phyloP scores from a whole-genome alignment of 2,888 invertebrate species.

The Megalurothrips usitatus region DNA sequence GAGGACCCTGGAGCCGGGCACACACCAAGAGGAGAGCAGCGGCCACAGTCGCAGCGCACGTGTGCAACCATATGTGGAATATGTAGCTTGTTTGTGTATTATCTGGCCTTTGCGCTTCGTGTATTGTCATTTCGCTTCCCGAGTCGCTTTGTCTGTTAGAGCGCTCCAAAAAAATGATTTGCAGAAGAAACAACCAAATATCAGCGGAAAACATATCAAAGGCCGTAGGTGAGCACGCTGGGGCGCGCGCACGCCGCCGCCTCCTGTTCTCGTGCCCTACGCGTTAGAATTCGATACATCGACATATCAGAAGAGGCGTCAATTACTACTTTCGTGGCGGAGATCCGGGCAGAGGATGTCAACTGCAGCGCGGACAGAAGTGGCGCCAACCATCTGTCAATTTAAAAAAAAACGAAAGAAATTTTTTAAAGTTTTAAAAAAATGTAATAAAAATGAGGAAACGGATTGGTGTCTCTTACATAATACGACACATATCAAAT shows the following conservation, averaged over 20 bases:
- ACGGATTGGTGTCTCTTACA: neutral
- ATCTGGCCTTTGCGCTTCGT: neutral
- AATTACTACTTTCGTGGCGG: neutral
- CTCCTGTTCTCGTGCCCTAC: neutral
- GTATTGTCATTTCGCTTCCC: neutral
- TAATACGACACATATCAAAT: neutral
- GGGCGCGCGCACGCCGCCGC: neutral
- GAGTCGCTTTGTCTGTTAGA: neutral
- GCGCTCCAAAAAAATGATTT: neutral
- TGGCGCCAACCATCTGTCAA: neutral
- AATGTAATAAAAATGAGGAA: neutral
- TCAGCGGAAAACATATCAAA: slow-evolving; percentile 24
- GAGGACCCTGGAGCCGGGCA: neutral
- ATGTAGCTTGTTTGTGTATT: too few species aligned
- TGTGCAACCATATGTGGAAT: neutral
- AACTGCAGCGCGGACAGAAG: neutral
- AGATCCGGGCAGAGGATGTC: neutral
- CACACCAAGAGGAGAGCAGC: too few species aligned
- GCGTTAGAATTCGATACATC: neutral
- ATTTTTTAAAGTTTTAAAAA: neutral
- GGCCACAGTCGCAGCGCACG: too few species aligned
- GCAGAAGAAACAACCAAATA: slow-evolving; percentile 8
- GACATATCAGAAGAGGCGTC: neutral
- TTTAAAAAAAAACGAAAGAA: too few species aligned
- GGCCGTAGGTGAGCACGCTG: neutral